A percentile compares a stretch with the other conserved stretches of the same genome.
These are phyloP conservation scores for Hydropsyche betteni DNA, from an alignment of 2,888 invertebrate species.

Conservation along the genomic window DNA sequence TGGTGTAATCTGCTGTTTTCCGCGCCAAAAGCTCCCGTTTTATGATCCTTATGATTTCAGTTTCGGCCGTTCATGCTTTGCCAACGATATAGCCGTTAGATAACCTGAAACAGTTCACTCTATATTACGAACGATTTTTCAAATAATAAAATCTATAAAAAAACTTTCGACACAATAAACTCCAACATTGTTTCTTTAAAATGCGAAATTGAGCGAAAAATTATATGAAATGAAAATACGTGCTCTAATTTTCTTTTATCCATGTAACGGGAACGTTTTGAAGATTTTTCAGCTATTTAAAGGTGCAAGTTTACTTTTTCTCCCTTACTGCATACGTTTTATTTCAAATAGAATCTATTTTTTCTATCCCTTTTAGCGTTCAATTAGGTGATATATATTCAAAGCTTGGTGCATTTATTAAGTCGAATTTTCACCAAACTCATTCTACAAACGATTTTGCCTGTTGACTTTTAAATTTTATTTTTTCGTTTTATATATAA, in stretches of 20 bases:
- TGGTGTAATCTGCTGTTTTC: constrained; percentile 18
- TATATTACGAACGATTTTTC: neutral
- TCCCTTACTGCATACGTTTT: constrained; percentile 12
- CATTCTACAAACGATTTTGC: no score
- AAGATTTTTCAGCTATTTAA: constrained; percentile 7
- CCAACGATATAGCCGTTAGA: neutral
- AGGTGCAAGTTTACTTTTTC: neutral
- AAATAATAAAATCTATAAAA: no score
- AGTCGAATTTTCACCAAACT: no score
- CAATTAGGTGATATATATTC: constrained; percentile 29
- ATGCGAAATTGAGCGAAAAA: no score
- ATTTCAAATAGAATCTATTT: constrained; percentile 18
- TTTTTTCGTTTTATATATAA: no score
- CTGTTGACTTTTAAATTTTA: no score
- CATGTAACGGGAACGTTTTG: neutral
- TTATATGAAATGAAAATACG: no score
- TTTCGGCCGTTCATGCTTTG: neutral
- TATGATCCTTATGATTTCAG: neutral
- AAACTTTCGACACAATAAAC: no score
- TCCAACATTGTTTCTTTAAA: no score
- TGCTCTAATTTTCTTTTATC: neutral
- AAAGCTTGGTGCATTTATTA: constrained; percentile 24
- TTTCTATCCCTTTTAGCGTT: neutral
- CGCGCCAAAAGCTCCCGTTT: constrained; percentile 8
- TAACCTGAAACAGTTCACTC: constrained; percentile 5